Evolutionary conservation across 2,888 invertebrate genomes (phyloP).

Genomic region (Zele albiditarsus): DNA sequence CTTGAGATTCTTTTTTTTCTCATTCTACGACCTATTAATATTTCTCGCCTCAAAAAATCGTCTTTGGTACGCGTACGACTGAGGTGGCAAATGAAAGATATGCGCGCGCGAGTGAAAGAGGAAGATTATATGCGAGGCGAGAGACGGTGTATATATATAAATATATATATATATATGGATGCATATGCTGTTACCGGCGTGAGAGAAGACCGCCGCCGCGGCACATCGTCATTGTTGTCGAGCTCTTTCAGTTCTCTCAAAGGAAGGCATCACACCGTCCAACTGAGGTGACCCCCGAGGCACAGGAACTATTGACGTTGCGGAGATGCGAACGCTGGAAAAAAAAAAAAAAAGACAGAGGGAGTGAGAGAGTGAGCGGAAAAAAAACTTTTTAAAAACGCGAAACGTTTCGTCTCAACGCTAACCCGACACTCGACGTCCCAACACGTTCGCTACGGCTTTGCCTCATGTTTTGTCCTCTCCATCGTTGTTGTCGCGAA

Average conservation of each 20-base stretch:
- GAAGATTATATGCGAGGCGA: constrained; percentile 31
- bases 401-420: constrained; percentile 46
- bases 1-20: constrained; percentile 14
- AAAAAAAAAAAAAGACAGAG: constrained; percentile 19
- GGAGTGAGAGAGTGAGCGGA: background rate
- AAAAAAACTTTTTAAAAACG: constrained; percentile 38
- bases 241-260: constrained; percentile 46
- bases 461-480: constrained; percentile 47
- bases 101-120: constrained; percentile 25
- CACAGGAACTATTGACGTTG: constrained; percentile 37
- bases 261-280: constrained; percentile 45
- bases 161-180: background rate
- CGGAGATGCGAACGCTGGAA: constrained; percentile 35
- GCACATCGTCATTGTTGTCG: constrained; percentile 47
- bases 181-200: constrained; percentile 27
- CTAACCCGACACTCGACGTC: constrained; percentile 47
- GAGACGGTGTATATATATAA: constrained; percentile 9
- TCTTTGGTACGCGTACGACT: constrained; percentile 10
- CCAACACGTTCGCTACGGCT: constrained; percentile 44
- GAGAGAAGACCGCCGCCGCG: constrained; percentile 34
- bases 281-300: constrained; percentile 47
- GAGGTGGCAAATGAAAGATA: constrained; percentile 30
- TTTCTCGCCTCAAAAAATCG: constrained; percentile 21
- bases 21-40: constrained; percentile 23
- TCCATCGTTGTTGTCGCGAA: constrained; percentile 35